phyloP scores from a whole-genome alignment of 2,797 vertebrate genomes.

The Tenualosa ilisha region DNA sequence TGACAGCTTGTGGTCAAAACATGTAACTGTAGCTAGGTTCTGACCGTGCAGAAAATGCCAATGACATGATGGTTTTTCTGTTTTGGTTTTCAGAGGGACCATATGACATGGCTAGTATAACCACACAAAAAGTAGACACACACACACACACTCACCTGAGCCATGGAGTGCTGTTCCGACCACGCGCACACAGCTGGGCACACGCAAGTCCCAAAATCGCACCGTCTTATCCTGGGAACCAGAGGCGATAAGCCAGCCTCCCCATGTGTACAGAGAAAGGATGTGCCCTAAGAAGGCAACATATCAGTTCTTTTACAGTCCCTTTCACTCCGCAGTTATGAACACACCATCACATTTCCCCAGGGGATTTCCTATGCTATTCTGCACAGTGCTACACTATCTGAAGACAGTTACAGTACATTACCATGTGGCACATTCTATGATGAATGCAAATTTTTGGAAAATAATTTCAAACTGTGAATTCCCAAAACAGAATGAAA shows the following conservation, averaged over 20 bases:
- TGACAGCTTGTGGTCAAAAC: not conserved
- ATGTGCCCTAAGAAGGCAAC: slow-evolving; percentile 84
- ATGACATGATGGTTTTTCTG: not conserved
- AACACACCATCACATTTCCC: not conserved
- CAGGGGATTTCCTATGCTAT: not conserved
- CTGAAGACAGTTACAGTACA: too few relatives aligned
- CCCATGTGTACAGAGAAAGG: slow-evolving; percentile 95
- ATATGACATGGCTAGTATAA: not conserved
- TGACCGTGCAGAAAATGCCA: not conserved
- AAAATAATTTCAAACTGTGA: too few relatives aligned
- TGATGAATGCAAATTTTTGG: too few relatives aligned
- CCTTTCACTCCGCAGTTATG: not conserved
- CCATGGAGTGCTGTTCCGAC: slow-evolving; percentile 92
- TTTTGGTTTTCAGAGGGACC: not conserved
- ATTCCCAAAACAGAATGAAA: too few relatives aligned
- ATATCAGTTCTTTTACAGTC: not conserved
- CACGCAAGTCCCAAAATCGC: slow-evolving; percentile 95
- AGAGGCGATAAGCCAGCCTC: slow-evolving; percentile 97
- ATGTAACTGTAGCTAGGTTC: not conserved
- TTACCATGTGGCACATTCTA: too few relatives aligned
- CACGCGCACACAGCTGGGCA: slow-evolving; percentile 95
- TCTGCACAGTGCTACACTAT: not conserved
- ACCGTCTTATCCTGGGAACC: slow-evolving; percentile 98
- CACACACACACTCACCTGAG: slow-evolving; percentile 74
- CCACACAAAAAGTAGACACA: not conserved